Evolutionary conservation across 2,888 invertebrate genomes (phyloP), one percentile per base, ranked within the genome.

Genomic region (Agrochola lota): DNA sequence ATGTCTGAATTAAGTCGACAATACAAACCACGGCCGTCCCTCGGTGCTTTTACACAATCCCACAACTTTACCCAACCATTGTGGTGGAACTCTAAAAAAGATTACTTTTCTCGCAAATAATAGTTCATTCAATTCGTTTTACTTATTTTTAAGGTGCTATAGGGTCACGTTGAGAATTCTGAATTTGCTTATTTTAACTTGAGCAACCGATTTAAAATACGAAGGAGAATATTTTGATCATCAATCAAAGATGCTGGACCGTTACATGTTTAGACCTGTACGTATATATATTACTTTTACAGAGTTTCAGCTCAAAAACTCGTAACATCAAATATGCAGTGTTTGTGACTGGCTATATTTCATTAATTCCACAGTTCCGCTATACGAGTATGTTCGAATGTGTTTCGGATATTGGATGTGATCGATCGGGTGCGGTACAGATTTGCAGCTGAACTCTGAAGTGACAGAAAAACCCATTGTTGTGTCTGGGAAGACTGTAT

Each of bases 401-500:
- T 78, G 46, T 66, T 69, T 55, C 43, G 66, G 62, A 84, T 79
- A 87, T 74, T 80, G 70, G 55, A 5, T 35, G 26, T 83, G 85
- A 87, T 84, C 81, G 85, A 84, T 84, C 66, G 87, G 35, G 11
- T 69, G 71, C 11, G 57, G 15, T 74, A 74, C 63, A 72, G 30
- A 46, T 57, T 71, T 70, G 73, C 71, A 66, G 67, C 68, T 59
- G 49, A 46, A 73, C 40, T 75, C 67, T 30, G 46, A 55, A 71
- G 49, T 81, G 82, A 69, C 86, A 81, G 59, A 40, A 74, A 84
- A 30, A 81, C 75, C 73, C 74, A 85, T 85, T 12, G 63, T 59
- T 52, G 40, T 72, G 55, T n/a, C 59, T 43, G 46, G 5, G 6
- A 35, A 20, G 23, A 52, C 62, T 66, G 59, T 69, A 52, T 74